Percentiles rank a stretch among this genome's conserved stretches.
These are phyloP conservation scores for Drosophila differens DNA, from an alignment of 2,888 invertebrate species.

Conservation along the genomic window DNA sequence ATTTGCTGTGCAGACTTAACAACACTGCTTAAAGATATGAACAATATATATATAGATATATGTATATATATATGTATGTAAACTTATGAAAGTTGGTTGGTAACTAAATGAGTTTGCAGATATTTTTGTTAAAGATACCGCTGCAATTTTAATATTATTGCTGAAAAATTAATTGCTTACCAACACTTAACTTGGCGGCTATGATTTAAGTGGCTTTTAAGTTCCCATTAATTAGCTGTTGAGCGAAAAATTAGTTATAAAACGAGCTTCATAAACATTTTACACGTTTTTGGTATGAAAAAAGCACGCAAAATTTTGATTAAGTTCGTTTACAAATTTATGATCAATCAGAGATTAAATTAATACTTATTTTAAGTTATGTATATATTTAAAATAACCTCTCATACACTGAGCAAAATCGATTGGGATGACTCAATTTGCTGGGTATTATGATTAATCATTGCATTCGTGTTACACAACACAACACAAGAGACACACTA, in stretches of 20 bases:
- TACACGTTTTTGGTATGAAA: neutral
- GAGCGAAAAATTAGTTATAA: neutral
- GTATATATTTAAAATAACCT: neutral
- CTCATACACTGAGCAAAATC: neutral
- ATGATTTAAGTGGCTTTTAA: neutral
- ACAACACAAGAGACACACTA: neutral
- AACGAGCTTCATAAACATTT: neutral
- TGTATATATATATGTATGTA: neutral
- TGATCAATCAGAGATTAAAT: neutral
- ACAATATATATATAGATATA: conserved; percentile 30
- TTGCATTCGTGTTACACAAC: conserved; percentile 18
- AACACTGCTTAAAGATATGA: conserved; percentile 36
- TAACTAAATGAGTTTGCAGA: neutral
- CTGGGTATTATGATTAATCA: conserved; percentile 18
- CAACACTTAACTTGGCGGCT: neutral
- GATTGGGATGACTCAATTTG: conserved; percentile 47
- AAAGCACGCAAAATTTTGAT: neutral
- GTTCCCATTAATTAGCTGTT: neutral
- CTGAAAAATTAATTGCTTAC: neutral
- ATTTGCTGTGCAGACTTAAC: conserved; percentile 64
- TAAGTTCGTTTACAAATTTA: neutral
- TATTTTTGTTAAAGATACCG: neutral
- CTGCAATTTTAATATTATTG: neutral
- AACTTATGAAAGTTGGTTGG: neutral
- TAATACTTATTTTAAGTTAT: neutral